phyloP scores from a whole-genome alignment of 2,797 vertebrate species.

The Eospalax fontanierii region DNA sequence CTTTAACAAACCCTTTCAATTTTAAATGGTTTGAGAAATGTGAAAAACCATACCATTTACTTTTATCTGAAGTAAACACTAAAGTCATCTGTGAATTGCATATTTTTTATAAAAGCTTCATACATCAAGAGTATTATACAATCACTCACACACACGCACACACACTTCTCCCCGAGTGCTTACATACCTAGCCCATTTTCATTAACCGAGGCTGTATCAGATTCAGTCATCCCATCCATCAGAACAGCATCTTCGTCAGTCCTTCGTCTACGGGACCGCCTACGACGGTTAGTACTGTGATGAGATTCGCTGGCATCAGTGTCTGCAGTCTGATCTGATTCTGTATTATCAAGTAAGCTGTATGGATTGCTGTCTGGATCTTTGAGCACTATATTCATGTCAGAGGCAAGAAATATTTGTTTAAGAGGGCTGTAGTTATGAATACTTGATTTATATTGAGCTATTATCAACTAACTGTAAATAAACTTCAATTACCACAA shows the following conservation, averaged over 20 bases:
- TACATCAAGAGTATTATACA: constrained; percentile 52
- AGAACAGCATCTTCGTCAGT: constrained; percentile 98
- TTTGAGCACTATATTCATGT: constrained; percentile 91
- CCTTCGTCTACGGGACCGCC: constrained; percentile 96
- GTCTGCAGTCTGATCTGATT: constrained; percentile 98
- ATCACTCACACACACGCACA: background rate
- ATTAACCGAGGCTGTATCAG: constrained; percentile 97
- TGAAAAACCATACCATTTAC: too few species aligned
- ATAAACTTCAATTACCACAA: constrained; percentile 60
- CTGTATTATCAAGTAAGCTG: constrained; percentile 95
- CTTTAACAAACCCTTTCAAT: constrained; percentile 56
- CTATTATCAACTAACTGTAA: constrained; percentile 64
- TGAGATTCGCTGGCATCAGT: constrained; percentile 98
- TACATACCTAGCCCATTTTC: constrained; percentile 98
- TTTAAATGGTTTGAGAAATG: constrained; percentile 64
- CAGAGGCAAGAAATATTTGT: constrained; percentile 80
- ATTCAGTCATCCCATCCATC: constrained; percentile 98
- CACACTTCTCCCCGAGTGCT: constrained; percentile 71
- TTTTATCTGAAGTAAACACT: constrained; percentile 52
- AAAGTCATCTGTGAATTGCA: constrained; percentile 45
- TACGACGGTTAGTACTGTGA: constrained; percentile 94
- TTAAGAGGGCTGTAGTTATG: constrained; percentile 67
- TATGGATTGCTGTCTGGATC: constrained; percentile 96
- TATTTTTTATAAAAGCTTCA: constrained; percentile 31
- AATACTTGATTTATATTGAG: constrained; percentile 63